Base-by-base conservation (phyloP, 2,888 invertebrate species). In the Chorisops tibialis region DNA sequence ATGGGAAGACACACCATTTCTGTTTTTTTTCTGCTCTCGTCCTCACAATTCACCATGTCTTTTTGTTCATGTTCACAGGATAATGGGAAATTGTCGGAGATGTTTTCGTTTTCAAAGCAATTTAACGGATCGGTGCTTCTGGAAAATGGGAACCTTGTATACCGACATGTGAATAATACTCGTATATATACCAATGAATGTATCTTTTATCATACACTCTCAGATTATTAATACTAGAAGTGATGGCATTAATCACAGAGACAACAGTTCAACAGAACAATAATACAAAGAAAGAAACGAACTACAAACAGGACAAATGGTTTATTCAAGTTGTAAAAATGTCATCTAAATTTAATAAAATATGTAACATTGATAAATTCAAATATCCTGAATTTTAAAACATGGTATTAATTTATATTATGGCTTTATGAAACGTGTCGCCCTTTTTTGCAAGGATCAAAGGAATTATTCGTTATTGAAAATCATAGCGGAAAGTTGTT, bases 31-130 rank as follows among this genome's bases (percentile, higher is more conserved):
- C 39, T 41, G n/a, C 12, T 41, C n/a, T n/a, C n/a, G n/a, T 50
- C 50, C 14, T 41, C 22, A 30, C 24, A 54, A 43, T 54, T 22
- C 18, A 22, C 22, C 54, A 41, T 54, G 43, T 52, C 52, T 35
- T 60, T 60, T 24, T 48, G 45, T 39, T 43, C 49, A 38, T 43
- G 45, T 61, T 51, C 43, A 16, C 51, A 61, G 50, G 50, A 61
- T 61, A 61, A 61, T 51, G 30, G 41, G 47, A 56, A 61, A 61
- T 61, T 51, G 61, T 61, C 43, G 19, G 51, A 52, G 37, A 61
- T 61, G 61, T 61, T 61, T 51, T 61, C 51, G 51, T 47, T 61
- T 61, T 61, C 47, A 61, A 52, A 52, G 43, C 61, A 61, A 61
- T 61, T 61, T 61, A 61, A 51, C 45, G 61, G 61, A 61, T 61